These are phyloP conservation scores for Nowickia ferox DNA, from an alignment of 2,888 invertebrate species.

Conservation along the genomic window DNA sequence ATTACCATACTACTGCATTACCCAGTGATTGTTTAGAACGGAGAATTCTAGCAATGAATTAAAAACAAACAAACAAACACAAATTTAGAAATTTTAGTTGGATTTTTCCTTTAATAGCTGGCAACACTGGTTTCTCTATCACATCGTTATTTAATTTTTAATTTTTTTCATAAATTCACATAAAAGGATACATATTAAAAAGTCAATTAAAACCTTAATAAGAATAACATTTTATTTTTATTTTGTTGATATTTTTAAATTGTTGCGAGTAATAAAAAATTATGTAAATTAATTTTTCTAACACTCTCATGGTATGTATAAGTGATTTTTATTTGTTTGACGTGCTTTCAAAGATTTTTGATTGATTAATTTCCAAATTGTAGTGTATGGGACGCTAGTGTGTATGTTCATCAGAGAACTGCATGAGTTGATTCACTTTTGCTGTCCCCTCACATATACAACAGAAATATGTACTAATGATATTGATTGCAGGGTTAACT, in stretches of 20 bases:
- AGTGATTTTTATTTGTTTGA: conserved; percentile 70
- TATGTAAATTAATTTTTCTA: background rate
- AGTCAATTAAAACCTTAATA: background rate
- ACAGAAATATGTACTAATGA: no score
- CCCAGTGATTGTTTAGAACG: no score
- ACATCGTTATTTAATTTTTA: background rate
- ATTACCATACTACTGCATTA: no score
- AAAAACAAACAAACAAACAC: no score
- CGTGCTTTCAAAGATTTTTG: conserved; percentile 67
- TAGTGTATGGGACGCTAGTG: conserved; percentile 7
- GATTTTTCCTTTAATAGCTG: no score
- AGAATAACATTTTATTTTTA: background rate
- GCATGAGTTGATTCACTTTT: no score
- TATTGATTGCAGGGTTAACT: no score
- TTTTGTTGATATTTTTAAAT: background rate
- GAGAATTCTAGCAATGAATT: no score
- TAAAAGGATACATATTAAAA: background rate
- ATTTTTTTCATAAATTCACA: background rate
- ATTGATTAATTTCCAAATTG: conserved; percentile 68
- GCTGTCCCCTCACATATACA: no score
- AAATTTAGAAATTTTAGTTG: no score
- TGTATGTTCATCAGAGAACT: background rate
- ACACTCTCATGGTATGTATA: conserved; percentile 15
- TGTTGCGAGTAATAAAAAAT: background rate
- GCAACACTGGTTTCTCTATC: no score